Conservation (phyloP, 92 coral and sea anemone genomes). For the Diadumene lineata region DNA sequence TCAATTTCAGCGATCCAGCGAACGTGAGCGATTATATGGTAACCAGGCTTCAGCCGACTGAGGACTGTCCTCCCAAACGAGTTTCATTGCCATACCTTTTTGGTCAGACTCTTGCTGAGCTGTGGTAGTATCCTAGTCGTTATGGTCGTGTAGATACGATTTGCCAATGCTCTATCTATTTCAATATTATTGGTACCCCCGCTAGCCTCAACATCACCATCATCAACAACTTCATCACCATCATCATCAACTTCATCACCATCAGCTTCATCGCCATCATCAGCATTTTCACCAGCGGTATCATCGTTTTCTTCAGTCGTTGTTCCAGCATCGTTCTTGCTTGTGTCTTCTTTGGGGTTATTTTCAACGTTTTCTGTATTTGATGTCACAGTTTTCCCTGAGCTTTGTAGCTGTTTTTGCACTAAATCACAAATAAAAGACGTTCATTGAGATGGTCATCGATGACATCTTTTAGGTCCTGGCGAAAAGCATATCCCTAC, state of each 20-base stretch:
- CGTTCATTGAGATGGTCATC: no score
- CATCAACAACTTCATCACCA: conserved; percentile 27
- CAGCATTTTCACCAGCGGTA: conserved; percentile 9
- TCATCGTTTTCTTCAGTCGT: neutral
- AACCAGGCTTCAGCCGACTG: neutral
- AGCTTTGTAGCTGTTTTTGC: neutral
- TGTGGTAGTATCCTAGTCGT: conserved; percentile 76
- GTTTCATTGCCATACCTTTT: conserved; percentile 61
- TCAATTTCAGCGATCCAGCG: no score
- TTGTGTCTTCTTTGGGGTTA: neutral
- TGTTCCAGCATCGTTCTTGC: neutral
- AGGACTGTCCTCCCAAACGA: neutral
- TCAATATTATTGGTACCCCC: no score
- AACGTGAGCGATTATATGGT: no score
- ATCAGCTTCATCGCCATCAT: conserved; percentile 24
- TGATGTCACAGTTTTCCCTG: neutral
- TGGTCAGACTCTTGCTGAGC: conserved; percentile 78
- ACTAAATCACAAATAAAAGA: no score
- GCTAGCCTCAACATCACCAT: conserved; percentile 8
- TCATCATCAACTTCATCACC: conserved; percentile 48
- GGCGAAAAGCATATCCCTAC: no score
- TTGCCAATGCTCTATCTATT: conserved; percentile 53
- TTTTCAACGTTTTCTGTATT: neutral
- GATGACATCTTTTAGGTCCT: no score
- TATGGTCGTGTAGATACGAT: conserved; percentile 73